These are phyloP conservation scores for Aphelinus certus DNA, from an alignment of 1,140 invertebrate genomes.

Conservation along the genomic window DNA sequence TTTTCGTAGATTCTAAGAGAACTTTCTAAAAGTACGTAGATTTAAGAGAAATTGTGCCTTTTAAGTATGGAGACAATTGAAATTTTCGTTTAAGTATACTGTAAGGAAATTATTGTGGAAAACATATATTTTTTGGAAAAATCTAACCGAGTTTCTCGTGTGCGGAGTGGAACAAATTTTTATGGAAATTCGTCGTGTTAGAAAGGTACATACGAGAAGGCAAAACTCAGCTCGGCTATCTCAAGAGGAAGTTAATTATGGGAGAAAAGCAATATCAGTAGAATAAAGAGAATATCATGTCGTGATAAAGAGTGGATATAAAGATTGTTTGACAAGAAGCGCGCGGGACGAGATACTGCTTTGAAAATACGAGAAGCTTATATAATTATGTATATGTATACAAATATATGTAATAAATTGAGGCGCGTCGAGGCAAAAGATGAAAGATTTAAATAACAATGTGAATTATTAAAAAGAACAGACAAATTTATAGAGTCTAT, in stretches of 20 bases:
- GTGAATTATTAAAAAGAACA: conserved; percentile 33
- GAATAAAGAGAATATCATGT: conserved; percentile 22
- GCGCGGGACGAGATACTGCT: conserved; percentile 4
- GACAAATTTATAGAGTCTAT: conserved; percentile 50
- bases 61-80: conserved; percentile 22
- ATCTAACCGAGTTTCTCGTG: too few relatives aligned
- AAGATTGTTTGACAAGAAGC: conserved; percentile 33
- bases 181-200: neutral
- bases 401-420: conserved; percentile 37
- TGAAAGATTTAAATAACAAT: conserved; percentile 23
- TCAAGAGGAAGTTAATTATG: conserved; percentile 7
- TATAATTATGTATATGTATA: conserved; percentile 20
- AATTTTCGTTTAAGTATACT: conserved; percentile 17
- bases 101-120: conserved; percentile 6
- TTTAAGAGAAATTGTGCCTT: conserved; percentile 41
- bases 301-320: conserved; percentile 38
- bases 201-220: conserved; percentile 8
- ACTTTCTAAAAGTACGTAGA: conserved; percentile 25
- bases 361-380: conserved; percentile 25
- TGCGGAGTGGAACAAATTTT: too few relatives aligned
- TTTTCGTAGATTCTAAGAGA: neutral
- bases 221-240: conserved; percentile 18
- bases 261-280: conserved; percentile 31
- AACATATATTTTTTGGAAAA: conserved; percentile 17
- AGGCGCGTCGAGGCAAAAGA: conserved; percentile 25